phyloP scores from a whole-genome alignment of 2,888 invertebrate species.

The Epiperipatus broadwayi region DNA sequence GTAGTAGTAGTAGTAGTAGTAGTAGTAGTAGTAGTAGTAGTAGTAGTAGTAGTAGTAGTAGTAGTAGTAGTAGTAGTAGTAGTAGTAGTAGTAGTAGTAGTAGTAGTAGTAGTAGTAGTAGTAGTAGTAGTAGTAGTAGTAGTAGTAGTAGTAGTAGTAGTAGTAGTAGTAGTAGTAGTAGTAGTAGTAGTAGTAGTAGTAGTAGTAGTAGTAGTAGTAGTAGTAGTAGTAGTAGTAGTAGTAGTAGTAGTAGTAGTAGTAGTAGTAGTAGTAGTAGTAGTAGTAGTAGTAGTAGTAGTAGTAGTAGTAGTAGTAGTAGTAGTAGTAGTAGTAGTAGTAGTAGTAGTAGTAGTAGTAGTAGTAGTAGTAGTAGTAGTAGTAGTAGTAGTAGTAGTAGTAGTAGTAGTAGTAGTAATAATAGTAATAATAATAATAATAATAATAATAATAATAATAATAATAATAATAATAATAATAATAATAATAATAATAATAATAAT shows the following conservation, averaged over 20 bases:
- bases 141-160: slow-evolving; percentile 14
- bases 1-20: slow-evolving; percentile 17
- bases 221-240: slow-evolving; percentile 13
- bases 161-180: slow-evolving; percentile 14
- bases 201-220: slow-evolving; percentile 14
- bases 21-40: slow-evolving; percentile 16
- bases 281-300: slow-evolving; percentile 13
- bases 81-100: slow-evolving; percentile 14
- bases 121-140: slow-evolving; percentile 13
- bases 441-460: no score
- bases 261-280: slow-evolving; percentile 14
- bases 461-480: no score
- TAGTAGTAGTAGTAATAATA: slow-evolving; percentile 14
- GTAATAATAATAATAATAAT: slow-evolving; percentile 13
- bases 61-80: slow-evolving; percentile 15
- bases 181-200: slow-evolving; percentile 14
- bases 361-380: slow-evolving; percentile 14
- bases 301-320: slow-evolving; percentile 14
- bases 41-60: slow-evolving; percentile 15
- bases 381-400: slow-evolving; percentile 14
- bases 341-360: slow-evolving; percentile 13
- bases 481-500: no score
- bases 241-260: slow-evolving; percentile 14
- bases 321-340: slow-evolving; percentile 14
- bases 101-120: slow-evolving; percentile 16